Evolutionary conservation across 2,888 invertebrate species (phyloP).

Genomic region (Melikaiella ostensackeni): DNA sequence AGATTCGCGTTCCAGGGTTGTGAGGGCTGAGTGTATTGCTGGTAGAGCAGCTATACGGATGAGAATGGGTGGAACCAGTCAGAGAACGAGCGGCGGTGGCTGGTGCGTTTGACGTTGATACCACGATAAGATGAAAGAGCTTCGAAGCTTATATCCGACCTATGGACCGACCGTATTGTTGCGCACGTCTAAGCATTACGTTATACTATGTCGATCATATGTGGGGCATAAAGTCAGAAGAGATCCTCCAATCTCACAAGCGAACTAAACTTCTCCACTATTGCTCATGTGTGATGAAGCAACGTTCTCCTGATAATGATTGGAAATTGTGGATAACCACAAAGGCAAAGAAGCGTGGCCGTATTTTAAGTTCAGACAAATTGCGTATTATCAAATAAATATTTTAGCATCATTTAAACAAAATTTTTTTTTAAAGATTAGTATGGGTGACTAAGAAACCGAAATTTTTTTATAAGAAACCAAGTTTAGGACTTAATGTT

Average conservation of each 20-base stretch:
- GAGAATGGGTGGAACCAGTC: constrained; percentile 71
- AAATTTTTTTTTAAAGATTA: no score
- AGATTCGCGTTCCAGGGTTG: constrained; percentile 64
- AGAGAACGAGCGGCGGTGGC: constrained; percentile 67
- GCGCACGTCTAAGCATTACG: constrained; percentile 74
- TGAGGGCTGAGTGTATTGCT: constrained; percentile 54
- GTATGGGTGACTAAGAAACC: no score
- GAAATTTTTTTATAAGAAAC: no score
- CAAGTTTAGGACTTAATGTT: no score
- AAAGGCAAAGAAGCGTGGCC: no score
- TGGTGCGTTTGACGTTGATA: constrained; percentile 77
- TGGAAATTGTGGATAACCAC: background rate
- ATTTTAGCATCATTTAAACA: no score
- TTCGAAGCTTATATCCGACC: constrained; percentile 74
- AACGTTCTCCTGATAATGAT: background rate
- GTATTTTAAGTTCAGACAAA: no score
- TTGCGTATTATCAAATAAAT: no score
- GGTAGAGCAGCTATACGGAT: constrained; percentile 61
- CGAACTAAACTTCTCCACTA: background rate
- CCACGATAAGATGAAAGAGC: constrained; percentile 77
- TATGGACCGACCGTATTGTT: constrained; percentile 72
- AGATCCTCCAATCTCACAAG: constrained; percentile 10
- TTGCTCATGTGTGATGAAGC: background rate
- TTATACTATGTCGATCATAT: constrained; percentile 63
- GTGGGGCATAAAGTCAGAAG: constrained; percentile 55